These are phyloP conservation scores for Habroteleia sp. DNA, from an alignment of 2,888 invertebrate species.

Conservation along the genomic window DNA sequence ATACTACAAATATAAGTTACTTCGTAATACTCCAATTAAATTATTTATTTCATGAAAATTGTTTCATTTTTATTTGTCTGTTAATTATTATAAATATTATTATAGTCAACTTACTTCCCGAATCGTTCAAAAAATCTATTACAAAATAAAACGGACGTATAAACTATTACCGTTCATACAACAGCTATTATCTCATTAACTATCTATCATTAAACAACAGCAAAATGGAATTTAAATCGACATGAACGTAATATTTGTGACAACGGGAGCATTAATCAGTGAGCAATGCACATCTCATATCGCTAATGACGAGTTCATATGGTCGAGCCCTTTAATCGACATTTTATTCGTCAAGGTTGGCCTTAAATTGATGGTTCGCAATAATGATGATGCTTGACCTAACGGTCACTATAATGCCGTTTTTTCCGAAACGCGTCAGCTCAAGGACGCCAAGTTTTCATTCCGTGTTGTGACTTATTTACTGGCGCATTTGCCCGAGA, in stretches of 20 bases:
- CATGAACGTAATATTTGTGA: conserved; percentile 14
- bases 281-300: conserved; percentile 7
- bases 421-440: conserved; percentile 37
- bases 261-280: conserved; percentile 33
- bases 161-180: conserved; percentile 11
- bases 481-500: conserved; percentile 37
- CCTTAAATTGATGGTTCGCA: conserved; percentile 13
- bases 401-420: conserved; percentile 42
- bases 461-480: conserved; percentile 57
- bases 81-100: no score
- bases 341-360: conserved; percentile 20
- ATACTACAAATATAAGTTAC: no score
- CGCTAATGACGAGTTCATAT: conserved; percentile 26
- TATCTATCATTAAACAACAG: conserved; percentile 24
- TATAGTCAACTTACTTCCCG: no score
- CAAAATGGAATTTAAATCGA: conserved; percentile 37
- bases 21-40: no score
- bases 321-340: conserved; percentile 37
- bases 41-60: no score
- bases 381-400: conserved; percentile 39
- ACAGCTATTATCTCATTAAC: conserved; percentile 31
- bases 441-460: conserved; percentile 56
- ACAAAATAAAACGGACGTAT: not conserved
- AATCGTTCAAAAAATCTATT: no score
- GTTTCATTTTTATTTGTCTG: no score